Evolutionary conservation across 2,888 invertebrate species (phyloP).

Genomic region (Xylota sylvarum): DNA sequence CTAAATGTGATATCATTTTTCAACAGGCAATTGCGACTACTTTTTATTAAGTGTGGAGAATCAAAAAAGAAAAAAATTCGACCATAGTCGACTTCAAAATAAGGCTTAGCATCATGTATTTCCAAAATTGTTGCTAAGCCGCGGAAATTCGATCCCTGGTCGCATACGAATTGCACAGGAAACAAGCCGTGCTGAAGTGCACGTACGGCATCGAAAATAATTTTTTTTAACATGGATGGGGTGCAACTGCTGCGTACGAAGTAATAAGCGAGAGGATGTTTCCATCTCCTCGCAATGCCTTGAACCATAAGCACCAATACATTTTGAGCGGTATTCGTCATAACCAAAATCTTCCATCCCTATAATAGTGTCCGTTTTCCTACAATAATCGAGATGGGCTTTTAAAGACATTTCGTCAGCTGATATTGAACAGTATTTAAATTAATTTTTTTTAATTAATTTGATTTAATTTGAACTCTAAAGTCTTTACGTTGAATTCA

Average conservation of each 20-base stretch:
- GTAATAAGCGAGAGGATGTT: slow-evolving; percentile 9
- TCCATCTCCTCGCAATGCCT: slow-evolving; percentile 14
- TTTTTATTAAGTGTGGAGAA: slow-evolving; percentile 39
- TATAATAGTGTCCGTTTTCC: background rate
- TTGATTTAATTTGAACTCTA: background rate
- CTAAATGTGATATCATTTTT: background rate
- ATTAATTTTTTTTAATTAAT: too few relatives aligned
- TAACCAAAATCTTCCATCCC: slow-evolving; percentile 11
- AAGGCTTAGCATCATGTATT: slow-evolving; percentile 7
- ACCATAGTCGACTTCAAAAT: slow-evolving; percentile 22
- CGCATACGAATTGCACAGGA: slow-evolving; percentile 42
- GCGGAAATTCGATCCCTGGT: slow-evolving; percentile 42
- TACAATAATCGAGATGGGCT: slow-evolving; percentile 7
- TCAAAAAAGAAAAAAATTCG: slow-evolving; percentile 33
- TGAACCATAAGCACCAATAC: slow-evolving; percentile 19
- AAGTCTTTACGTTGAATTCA: background rate
- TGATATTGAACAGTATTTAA: background rate
- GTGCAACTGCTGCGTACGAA: too few relatives aligned
- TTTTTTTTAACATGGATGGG: background rate
- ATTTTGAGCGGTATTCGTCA: background rate
- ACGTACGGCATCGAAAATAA: background rate
- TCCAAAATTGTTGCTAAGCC: slow-evolving; percentile 25
- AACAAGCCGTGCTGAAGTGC: background rate
- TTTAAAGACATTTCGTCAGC: slow-evolving; percentile 27
- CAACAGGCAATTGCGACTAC: slow-evolving; percentile 37